Conservation (phyloP, 2,888 invertebrate species). For the Agrotis exclamationis region DNA sequence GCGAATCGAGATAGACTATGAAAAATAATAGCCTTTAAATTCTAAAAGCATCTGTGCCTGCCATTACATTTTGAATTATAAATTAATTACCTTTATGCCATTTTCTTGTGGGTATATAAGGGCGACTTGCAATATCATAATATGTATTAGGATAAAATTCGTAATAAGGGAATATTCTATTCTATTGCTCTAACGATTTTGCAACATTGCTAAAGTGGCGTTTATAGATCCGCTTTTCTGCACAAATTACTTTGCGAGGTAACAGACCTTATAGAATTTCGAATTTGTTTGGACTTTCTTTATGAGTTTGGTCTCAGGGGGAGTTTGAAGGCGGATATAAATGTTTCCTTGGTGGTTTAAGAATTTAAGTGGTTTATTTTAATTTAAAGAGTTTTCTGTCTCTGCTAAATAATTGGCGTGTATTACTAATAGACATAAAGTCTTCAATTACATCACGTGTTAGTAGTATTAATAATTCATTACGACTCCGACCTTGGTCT, state of each 20-base stretch:
- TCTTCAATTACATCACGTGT: too few species aligned
- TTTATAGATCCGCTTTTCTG: conserved; percentile 11
- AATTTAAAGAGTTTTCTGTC: background rate
- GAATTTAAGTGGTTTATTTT: conserved; percentile 11
- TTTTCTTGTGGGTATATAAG: conserved; percentile 14
- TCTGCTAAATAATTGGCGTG: background rate
- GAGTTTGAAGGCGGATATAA: conserved; percentile 21
- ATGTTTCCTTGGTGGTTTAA: conserved; percentile 19
- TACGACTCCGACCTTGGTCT: conserved; percentile 17
- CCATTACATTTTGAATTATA: conserved; percentile 62
- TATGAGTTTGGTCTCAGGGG: conserved; percentile 31
- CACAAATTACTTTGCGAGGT: conserved; percentile 40
- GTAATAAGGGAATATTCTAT: too few species aligned
- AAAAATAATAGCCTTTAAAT: conserved; percentile 55
- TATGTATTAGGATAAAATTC: too few species aligned
- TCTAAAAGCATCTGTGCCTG: conserved; percentile 45
- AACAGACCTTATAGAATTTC: conserved; percentile 48
- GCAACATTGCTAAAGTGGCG: too few species aligned
- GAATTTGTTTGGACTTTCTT: conserved; percentile 56
- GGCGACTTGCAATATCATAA: too few species aligned
- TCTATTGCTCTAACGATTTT: too few species aligned
- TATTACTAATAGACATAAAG: background rate
- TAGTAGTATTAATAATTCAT: background rate
- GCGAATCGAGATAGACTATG: conserved; percentile 39
- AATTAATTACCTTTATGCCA: conserved; percentile 46